phyloP scores from a whole-genome alignment of 2,113 vertebrate genomes.

The Erythrolamprus reginae region DNA sequence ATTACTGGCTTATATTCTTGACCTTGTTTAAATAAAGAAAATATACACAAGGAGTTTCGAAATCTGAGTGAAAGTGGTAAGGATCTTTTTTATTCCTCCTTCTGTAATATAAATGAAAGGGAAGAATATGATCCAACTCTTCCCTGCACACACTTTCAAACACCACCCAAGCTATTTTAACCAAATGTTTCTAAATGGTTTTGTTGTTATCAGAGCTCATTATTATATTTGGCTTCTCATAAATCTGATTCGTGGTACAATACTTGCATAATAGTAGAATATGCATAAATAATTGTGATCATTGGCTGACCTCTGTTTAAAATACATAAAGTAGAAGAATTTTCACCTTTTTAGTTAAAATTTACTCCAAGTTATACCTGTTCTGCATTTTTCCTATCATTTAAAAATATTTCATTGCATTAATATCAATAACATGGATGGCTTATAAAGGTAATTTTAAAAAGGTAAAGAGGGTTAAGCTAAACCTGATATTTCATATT shows the following conservation, averaged over 20 bases:
- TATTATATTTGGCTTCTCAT: constrained; percentile 59
- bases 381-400: constrained; percentile 35
- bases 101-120: constrained; percentile 42
- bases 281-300: constrained; percentile 46
- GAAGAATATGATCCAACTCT: constrained; percentile 35
- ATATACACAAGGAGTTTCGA: constrained; percentile 32
- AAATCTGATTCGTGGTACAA: constrained; percentile 41
- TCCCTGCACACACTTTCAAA: not conserved
- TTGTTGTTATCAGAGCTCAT: constrained; percentile 51
- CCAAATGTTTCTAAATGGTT: constrained; percentile 39
- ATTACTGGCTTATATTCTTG: constrained; percentile 8
- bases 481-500: constrained; percentile 29
- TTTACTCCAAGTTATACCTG: constrained; percentile 36
- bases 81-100: constrained; percentile 15
- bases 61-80: constrained; percentile 31
- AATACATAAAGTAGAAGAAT: constrained; percentile 57
- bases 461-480: not conserved
- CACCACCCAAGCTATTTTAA: constrained; percentile 24
- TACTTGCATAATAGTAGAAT: constrained; percentile 46
- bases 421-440: constrained; percentile 22
- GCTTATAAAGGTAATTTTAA: not conserved
- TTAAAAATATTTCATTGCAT: not conserved
- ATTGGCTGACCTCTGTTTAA: constrained; percentile 45
- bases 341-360: constrained; percentile 61
- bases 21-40: constrained; percentile 34